Evolutionary conservation across 2,113 vertebrate genomes (phyloP), one percentile per base, ranked within the genome.

Genomic region (Cinclus mexicanus): DNA sequence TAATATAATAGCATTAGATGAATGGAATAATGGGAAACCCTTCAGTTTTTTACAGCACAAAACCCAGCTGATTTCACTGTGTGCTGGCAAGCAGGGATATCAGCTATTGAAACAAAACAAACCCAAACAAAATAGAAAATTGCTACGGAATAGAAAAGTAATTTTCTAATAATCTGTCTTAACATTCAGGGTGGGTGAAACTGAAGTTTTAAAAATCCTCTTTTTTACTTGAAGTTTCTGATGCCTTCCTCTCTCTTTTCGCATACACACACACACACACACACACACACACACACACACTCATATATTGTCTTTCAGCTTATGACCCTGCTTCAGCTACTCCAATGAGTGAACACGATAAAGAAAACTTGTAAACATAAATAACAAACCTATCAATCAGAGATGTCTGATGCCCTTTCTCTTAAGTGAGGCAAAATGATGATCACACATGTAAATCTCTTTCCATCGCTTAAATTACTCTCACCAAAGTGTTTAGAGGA

Each of bases 1-100:
- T 89, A 90, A 91, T 61, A 57, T 79, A 76, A 78, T 69, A 72
- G 61, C 57, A 89, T 72, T 25, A 60, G 85, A 94, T 87, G 61
- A 89, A 59, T 87, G 84, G 37, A 85, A 87, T 89, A 87, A 94
- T 87, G 85, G 93, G 77, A 94, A 95, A 68, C 15, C 49, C 74
- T 83, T 89, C 81, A 3, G 4, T 33, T 95, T 88, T 69, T 82
- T 57, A 93, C 49, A 83, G 50, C 21, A 78, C 35, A 89, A 93
- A 65, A 25, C 20, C 23, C 83, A 96, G 64, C 52, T 93, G 94
- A 89, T 74, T 89, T 88, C 76, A 89, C 59, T 59, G 33, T 81
- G 68, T 83, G 39, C 56, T 94, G 83, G 83, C 55, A 86, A 89
- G 44, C 4, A 63, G 68, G 74, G 14, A 14, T 83, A 56, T 74